Evolutionary conservation across 2,797 vertebrate genomes (phyloP), one percentile per base, ranked within the genome.

Genomic region (Malacoctenus gilli): DNA sequence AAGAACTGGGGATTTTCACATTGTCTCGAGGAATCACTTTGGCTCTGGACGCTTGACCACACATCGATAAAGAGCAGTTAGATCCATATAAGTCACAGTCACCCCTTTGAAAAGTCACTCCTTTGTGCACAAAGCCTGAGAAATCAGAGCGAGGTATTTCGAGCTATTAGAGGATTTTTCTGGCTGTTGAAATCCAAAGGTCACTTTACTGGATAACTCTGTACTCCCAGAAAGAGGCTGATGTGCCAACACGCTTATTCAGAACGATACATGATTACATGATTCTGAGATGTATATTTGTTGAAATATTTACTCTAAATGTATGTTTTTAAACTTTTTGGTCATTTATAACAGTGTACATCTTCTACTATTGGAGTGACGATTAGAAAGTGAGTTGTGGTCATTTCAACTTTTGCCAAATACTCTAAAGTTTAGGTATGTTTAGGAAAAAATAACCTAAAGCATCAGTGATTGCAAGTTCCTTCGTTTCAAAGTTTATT

Each of bases 51-150:
- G 82, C 83, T 87, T 89, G 82, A 84, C 81, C 77, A 85, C 78
- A 87, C 83, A 85, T 75, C 53, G 52, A 84, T 83, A 88, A 85
- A 89, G 71, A 75, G 58, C 56, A 72, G 70, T 82, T 76, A 78
- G 75, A 84, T 84, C 79, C 77, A 82, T 81, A 79, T 80, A 86
- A 80, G 73, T 78, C 79, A 72, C 59, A 75, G 72, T 60, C 47
- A 14, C 51, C 50, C 71, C 75, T 83, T 88, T 85, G 81, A 87
- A 89, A 85, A 77, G 73, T 71, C 69, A 72, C 59, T 80, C 72
- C 49, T 79, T 87, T 89, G 81, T 89, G 70, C 72, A 63, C 21
- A 66, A 76, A 81, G 70, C 73, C 75, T 75, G 70, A 68, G 72
- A 80, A 83, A 80, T 79, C 63, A 75, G 70, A 80, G 68, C 54